Base-by-base conservation (phyloP, 2,888 invertebrate species). In the Nasonia oneida region DNA sequence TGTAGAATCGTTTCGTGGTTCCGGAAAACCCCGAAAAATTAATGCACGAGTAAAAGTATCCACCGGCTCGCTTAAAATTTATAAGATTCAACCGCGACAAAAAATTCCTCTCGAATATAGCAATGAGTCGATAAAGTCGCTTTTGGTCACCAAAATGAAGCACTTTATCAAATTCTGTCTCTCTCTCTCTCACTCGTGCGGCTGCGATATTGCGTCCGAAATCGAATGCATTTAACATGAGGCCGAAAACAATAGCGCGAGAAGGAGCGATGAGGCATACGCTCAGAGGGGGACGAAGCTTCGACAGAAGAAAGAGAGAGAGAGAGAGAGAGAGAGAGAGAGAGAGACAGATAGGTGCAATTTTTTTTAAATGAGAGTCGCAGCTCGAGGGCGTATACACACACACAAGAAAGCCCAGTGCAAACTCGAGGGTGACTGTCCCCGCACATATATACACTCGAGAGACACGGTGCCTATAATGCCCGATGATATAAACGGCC, bases 401-500 rank as follows among this genome's bases (percentile, higher is more conserved):
- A 29, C 29, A 12, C 15, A 47, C 18, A 67, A 73, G 70, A 67
- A 77, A 57, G 76, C 85, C 50, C 37, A 37, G 57, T 47, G 83
- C 78, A 82, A 85, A 85, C 74, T 64, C 78, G 15, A 67, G 83
- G 86, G 70, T 39, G 42, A 37, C 64, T 75, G 42, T 42, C 37
- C 74, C 5, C 50, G 50, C 14, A 47, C 14, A 12, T 2, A 47
- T 29, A 77, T n/a, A 61, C 15, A 23, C 83, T 83, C 81, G 53
- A 5, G 57, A n/a, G 57, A n/a, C 57, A 2, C 57, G 23, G 57
- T 76, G 83, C 80, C 81, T 89, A 1, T 29, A 88, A 88, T 88
- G 80, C 86, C 86, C 85, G 85, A 88, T 89, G 87, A 89, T 88
- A 88, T 89, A 88, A 89, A 88, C 85, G 88, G 87, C 88, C 87